Evolutionary conservation across 2,888 invertebrate species (phyloP).

Genomic region (Sinotaia quadrata): DNA sequence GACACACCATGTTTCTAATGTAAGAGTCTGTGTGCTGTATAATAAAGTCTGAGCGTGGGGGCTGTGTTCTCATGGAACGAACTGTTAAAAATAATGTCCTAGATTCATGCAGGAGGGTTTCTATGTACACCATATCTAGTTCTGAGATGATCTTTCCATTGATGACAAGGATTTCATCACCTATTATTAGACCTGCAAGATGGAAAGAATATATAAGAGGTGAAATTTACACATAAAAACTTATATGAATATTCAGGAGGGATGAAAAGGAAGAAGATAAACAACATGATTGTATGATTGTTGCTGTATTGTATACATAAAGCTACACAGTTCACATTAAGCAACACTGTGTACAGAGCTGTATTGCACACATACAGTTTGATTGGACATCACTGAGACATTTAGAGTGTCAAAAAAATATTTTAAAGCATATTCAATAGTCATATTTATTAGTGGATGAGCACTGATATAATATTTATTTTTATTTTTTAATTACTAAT

Average conservation of each 20-base stretch:
- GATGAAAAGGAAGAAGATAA: too few relatives aligned
- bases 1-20: slow-evolving; percentile 95
- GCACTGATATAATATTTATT: too few relatives aligned
- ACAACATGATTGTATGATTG: neutral
- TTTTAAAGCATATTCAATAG: too few relatives aligned
- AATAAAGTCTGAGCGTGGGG: slow-evolving; percentile 70
- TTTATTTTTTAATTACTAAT: too few relatives aligned
- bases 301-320: neutral
- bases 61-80: slow-evolving; percentile 87
- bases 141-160: slow-evolving; percentile 98
- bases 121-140: slow-evolving; percentile 99
- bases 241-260: neutral
- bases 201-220: neutral
- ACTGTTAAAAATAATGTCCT: slow-evolving; percentile 96
- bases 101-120: slow-evolving; percentile 95
- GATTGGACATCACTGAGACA: too few relatives aligned
- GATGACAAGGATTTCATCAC: slow-evolving; percentile 99
- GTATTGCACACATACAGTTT: too few relatives aligned
- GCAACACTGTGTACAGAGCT: too few relatives aligned
- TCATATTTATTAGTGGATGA: too few relatives aligned
- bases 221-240: neutral
- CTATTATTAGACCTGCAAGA: slow-evolving; percentile 90
- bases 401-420: too few relatives aligned
- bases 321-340: neutral
- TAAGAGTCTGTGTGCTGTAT: slow-evolving; percentile 92